phyloP scores from a whole-genome alignment of 2,113 vertebrate species.

The Macrotis lagotis region DNA sequence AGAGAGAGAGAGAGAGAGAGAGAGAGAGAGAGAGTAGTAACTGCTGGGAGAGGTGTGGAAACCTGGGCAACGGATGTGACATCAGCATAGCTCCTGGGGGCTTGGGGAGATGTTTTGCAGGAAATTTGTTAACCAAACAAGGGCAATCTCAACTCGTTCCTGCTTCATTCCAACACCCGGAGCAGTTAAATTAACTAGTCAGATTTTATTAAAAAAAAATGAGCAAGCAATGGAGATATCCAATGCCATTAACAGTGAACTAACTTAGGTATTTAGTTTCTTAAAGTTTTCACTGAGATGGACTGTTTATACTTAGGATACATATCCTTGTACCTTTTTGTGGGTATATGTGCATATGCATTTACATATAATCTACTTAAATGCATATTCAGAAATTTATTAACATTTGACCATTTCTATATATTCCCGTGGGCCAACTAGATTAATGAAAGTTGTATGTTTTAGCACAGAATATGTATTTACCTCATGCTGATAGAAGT shows the following conservation, averaged over 20 bases:
- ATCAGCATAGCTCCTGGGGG: slow-evolving; percentile 82
- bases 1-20: slow-evolving; percentile 14
- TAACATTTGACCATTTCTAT: neutral
- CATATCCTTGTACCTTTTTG: neutral
- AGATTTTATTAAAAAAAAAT: slow-evolving; percentile 69
- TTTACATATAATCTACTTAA: slow-evolving; percentile 22
- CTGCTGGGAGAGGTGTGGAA: slow-evolving; percentile 71
- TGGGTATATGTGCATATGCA: neutral
- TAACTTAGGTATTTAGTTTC: slow-evolving; percentile 5
- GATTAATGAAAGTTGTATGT: neutral
- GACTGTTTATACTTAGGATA: neutral
- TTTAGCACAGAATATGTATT: neutral
- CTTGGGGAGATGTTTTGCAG: neutral
- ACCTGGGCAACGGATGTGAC: slow-evolving; percentile 88
- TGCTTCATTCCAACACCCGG: slow-evolving; percentile 39
- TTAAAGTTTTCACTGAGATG: slow-evolving; percentile 53
- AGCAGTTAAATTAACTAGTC: slow-evolving; percentile 29
- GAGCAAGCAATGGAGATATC: slow-evolving; percentile 52
- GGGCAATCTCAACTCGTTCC: slow-evolving; percentile 10
- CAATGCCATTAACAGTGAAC: slow-evolving; percentile 64
- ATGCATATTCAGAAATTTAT: neutral
- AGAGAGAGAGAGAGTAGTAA: slow-evolving; percentile 55
- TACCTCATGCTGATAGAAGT: neutral
- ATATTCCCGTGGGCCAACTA: neutral
- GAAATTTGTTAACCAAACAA: slow-evolving; percentile 73